A percentile compares a stretch with the other conserved stretches of the same genome.
phyloP scores from a whole-genome alignment of 30 jellyfish, hydroid and myxozoan species.

The Hydractinia echinata region DNA sequence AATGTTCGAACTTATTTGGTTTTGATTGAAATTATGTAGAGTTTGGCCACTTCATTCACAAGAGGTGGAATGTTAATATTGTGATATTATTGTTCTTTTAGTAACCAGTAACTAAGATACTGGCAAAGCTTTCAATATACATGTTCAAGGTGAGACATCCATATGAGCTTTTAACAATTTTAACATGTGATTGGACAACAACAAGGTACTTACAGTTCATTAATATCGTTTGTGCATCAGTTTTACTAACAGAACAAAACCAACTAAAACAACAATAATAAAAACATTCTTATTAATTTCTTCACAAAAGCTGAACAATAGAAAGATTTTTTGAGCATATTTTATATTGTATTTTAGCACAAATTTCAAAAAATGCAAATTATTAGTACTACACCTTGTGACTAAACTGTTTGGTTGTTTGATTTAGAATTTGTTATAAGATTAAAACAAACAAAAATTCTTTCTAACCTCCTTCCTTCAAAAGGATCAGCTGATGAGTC shows the following conservation, averaged over 20 bases:
- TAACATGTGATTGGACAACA: background rate
- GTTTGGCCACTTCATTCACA: too few relatives aligned
- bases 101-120: too few relatives aligned
- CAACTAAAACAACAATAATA: constrained; percentile 44
- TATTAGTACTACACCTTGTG: background rate
- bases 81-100: too few relatives aligned
- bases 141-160: too few relatives aligned
- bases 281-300: background rate
- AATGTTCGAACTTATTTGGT: too few relatives aligned
- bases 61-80: too few relatives aligned
- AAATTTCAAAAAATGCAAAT: background rate
- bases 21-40: too few relatives aligned
- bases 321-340: background rate
- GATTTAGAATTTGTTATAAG: background rate
- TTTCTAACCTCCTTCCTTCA: constrained; percentile 79
- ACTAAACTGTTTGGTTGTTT: background rate
- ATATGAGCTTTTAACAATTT: too few relatives aligned
- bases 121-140: too few relatives aligned
- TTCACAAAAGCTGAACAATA: background rate
- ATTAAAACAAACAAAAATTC: background rate
- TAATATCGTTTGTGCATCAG: constrained; percentile 69
- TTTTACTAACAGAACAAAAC: constrained; percentile 73
- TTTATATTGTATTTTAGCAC: background rate
- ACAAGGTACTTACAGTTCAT: constrained; percentile 33
- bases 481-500: constrained; percentile 78